Evolutionary conservation across 2,888 invertebrate species (phyloP), one percentile per base, ranked within the genome.

Genomic region (Podabrus alpinus): DNA sequence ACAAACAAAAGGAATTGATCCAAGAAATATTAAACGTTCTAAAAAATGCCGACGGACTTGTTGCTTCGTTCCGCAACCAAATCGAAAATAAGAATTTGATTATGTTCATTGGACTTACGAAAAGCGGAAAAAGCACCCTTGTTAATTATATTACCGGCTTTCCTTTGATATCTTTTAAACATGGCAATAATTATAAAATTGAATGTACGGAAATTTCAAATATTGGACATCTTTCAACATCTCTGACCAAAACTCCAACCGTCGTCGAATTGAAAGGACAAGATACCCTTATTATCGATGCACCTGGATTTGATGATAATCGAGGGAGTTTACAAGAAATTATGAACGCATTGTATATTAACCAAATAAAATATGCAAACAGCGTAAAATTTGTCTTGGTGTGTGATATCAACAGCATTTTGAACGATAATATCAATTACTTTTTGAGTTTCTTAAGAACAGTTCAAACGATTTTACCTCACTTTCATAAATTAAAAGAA

Each of bases 221-320:
- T 5, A 72, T 75, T 16, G 75, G 69, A 10, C 75, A 75, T 45
- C 69, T 72, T 25, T 60, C 72, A 15, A 21, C 72, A 15, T 75
- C 75, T 0, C 66, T 66, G 10, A 75, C 75, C n/a, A 64, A 72
- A 1, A 17, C 61, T 21, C 75, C 75, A 3, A 61, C 16, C 9
- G 17, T 75, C 11, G 45, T 66, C 45, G 60, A 66, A 15, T 15
- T 72, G 59, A n/a, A 17, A 29, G 67, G 19, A 15, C 19, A 60
- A 19, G 25, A 71, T 15, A 66, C 69, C 0, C 13, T 75, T 7
- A 69, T 72, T 9, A 25, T 75, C 5, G 75, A 75, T 29, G 72
- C 75, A 9, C 75, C 75, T 5, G 75, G 75, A 9, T 75, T 75
- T 59, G 75, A 75, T 15, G 75, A 75, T 25, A 75, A 75, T 21